Conservation (phyloP, 2,113 vertebrate species). For the Shinisaurus crocodilurus region DNA sequence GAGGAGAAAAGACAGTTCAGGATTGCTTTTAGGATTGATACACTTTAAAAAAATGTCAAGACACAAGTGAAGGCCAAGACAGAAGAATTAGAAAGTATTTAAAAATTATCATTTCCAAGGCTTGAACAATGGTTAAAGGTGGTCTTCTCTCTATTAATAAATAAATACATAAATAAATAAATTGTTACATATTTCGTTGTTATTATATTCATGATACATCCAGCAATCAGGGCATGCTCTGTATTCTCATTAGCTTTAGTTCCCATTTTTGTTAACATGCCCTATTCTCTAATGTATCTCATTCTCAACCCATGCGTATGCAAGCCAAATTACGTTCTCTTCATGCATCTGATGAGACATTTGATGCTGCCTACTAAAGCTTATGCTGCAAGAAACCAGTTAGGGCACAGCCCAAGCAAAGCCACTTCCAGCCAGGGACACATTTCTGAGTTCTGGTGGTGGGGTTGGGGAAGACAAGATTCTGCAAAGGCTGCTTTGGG, state of each 20-base stretch:
- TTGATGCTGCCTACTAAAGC: neutral
- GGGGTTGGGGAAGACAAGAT: neutral
- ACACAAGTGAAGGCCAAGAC: neutral
- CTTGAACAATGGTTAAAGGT: neutral
- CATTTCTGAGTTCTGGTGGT: neutral
- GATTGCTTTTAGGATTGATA: neutral
- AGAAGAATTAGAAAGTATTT: neutral
- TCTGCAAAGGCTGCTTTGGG: neutral
- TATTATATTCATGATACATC: neutral
- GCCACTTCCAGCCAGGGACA: neutral
- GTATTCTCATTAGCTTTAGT: neutral
- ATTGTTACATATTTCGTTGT: neutral
- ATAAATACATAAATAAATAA: neutral
- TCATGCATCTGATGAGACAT: conserved; percentile 4
- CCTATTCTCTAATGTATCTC: neutral
- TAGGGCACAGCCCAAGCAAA: neutral
- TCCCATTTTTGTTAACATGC: neutral
- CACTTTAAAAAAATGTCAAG: neutral
- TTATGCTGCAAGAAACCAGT: neutral
- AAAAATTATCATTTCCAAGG: neutral
- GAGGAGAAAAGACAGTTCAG: neutral
- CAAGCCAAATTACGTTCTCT: neutral
- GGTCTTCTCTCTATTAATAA: neutral
- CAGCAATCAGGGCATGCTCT: neutral
- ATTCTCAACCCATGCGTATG: neutral